These are phyloP conservation scores for Dicrurus megarhynchus DNA, from an alignment of 2,113 vertebrate genomes.

Conservation along the genomic window DNA sequence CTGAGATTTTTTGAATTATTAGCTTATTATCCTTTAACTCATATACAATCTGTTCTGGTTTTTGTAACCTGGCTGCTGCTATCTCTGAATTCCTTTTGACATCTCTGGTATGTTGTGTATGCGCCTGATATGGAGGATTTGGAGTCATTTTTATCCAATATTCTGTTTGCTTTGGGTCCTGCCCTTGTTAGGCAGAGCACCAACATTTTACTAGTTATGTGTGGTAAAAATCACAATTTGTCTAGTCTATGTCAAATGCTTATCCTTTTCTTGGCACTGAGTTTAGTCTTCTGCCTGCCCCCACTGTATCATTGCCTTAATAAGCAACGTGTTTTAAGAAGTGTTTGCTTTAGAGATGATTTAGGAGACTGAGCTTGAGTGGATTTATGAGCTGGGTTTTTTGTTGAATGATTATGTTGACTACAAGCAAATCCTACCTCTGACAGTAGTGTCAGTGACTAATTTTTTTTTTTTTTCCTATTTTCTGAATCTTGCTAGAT, in stretches of 20 bases:
- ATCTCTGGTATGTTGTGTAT: neutral
- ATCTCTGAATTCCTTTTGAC: neutral
- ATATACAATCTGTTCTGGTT: neutral
- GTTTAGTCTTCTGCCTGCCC: neutral
- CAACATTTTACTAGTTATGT: neutral
- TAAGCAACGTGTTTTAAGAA: neutral
- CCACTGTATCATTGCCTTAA: neutral
- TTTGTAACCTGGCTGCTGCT: neutral
- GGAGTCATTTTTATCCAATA: neutral
- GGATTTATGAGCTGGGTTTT: neutral
- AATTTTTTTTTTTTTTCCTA: accelerated
- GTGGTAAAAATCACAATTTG: neutral
- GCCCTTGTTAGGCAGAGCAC: neutral
- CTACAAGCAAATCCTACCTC: neutral
- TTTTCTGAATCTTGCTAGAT: neutral
- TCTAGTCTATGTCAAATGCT: neutral
- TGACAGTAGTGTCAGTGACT: neutral
- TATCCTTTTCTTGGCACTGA: neutral
- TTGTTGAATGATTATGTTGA: neutral
- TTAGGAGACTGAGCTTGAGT: neutral
- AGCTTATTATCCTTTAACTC: neutral
- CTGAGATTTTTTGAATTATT: neutral
- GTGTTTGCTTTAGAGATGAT: neutral
- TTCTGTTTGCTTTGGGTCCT: neutral
- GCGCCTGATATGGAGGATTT: neutral